A percentile compares a stretch with the other conserved stretches of the same genome.
Evolutionary conservation across 1,140 invertebrate species (phyloP).

Genomic region (Phymorhynchus buccinoides): DNA sequence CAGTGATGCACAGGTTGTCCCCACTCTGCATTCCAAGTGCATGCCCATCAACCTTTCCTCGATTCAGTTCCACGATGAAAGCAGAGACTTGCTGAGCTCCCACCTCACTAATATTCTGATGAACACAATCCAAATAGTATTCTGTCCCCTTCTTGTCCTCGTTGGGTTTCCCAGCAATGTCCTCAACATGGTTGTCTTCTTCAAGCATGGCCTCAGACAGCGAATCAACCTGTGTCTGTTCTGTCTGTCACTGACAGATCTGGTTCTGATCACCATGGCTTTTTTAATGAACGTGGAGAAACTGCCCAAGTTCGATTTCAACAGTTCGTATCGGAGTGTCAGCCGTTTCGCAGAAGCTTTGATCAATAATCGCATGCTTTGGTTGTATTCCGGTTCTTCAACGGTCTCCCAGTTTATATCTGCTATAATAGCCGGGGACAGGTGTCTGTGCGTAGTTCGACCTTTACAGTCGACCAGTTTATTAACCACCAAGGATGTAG

Average conservation of each 20-base stretch:
- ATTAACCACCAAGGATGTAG: neutral
- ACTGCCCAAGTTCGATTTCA: neutral
- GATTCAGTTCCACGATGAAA: neutral
- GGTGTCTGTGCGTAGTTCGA: constrained; percentile 4
- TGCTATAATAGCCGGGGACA: constrained; percentile 14
- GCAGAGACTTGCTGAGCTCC: neutral
- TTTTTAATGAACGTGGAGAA: neutral
- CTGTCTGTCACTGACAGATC: neutral
- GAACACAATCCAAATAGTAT: neutral
- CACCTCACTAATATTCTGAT: neutral
- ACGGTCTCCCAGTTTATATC: neutral
- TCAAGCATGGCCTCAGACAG: constrained; percentile 21
- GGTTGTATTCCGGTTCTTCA: neutral
- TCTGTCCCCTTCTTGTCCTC: neutral
- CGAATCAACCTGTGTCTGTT: constrained; percentile 32
- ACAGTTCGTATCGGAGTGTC: neutral
- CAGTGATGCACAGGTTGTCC: too few species aligned
- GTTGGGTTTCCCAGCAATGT: constrained; percentile 34
- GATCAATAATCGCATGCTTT: neutral
- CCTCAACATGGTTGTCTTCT: constrained; percentile 34
- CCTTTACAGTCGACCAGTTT: neutral
- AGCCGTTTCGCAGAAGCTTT: neutral
- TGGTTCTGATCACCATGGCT: neutral
- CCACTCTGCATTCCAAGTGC: too few species aligned
- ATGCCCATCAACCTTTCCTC: neutral